Evolutionary conservation across 2,113 vertebrate genomes (phyloP), one percentile per base, ranked within the genome.

Genomic region (Odobenus rosmarus): DNA sequence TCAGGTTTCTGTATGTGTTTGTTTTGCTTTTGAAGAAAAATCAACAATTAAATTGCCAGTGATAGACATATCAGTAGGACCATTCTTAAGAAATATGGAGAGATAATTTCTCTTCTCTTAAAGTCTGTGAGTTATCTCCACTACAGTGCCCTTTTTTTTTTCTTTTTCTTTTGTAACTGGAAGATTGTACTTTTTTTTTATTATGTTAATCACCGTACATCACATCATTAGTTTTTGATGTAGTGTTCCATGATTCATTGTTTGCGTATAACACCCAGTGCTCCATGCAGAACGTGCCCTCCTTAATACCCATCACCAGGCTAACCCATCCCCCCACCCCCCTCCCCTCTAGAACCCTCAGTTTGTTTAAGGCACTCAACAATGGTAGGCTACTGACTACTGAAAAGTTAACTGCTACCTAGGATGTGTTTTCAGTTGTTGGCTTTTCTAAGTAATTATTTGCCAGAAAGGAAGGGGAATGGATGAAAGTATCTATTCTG

Each of bases 381-480:
- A 69, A 33, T 3, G 55, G 9, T 57, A 77, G 64, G 83, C 23
- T 62, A 42, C 33, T 53, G 33, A 84, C 39, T 86, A 21, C 80
- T 33, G 19, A 88, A 81, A 31, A 91, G 33, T 24, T 89, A 71
- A 76, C 72, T 93, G 9, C 76, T 59, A 28, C 82, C 64, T 85
- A 55, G 53, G 36, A 69, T 80, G 2, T 92, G 33, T 88, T 93
- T 95, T 88, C 55, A 89, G 16, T 76, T 88, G 5, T 69, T 94
- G 90, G 36, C 21, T 94, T 91, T 97, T 97, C 88, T 87, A 88
- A 92, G 49, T 87, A 83, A 86, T 94, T 92, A 69, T 55, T 89
- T 97, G 26, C 91, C 89, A 95, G 26, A 81, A 94, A 95, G 57
- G 77, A 93, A 93, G 61, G 72, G 79, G 13, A 59, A 79, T 57